phyloP scores from a whole-genome alignment of 2,888 invertebrate genomes.

The Eupithecia abbreviata region DNA sequence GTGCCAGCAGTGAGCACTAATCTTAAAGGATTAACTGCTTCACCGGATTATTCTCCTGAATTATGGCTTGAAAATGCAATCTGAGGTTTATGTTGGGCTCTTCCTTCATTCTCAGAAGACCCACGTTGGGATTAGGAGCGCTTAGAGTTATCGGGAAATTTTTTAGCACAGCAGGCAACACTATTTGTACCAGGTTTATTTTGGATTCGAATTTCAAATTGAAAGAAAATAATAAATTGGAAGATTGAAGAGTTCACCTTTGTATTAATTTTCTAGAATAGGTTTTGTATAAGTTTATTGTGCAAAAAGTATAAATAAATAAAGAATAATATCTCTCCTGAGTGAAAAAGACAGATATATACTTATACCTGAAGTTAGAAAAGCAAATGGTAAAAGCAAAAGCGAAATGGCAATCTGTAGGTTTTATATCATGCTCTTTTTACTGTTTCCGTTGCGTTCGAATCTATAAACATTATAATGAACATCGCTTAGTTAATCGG shows the following conservation, averaged over 20 bases:
- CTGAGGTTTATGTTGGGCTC: conserved; percentile 4
- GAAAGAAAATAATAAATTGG: too few relatives aligned
- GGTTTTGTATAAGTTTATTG: too few relatives aligned
- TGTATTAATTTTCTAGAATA: too few relatives aligned
- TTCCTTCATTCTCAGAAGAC: conserved; percentile 1
- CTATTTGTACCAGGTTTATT: neutral
- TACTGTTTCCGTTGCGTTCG: neutral
- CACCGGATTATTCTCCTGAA: conserved; percentile 2
- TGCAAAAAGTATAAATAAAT: too few relatives aligned
- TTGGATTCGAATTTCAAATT: neutral
- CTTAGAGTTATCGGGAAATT: neutral
- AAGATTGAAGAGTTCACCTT: too few relatives aligned
- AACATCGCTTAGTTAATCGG: neutral
- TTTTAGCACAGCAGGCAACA: neutral
- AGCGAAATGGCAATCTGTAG: neutral
- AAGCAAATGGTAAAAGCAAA: too few relatives aligned
- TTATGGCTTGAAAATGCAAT: conserved; percentile 9
- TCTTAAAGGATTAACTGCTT: conserved; percentile 9
- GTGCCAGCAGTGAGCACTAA: conserved; percentile 12
- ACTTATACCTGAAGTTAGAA: too few relatives aligned
- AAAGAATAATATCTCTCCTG: too few relatives aligned
- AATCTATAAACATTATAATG: neutral
- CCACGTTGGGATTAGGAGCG: neutral
- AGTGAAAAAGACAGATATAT: too few relatives aligned
- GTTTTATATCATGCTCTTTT: neutral